phyloP scores from a whole-genome alignment of 2,888 invertebrate species.

The Nephrotoma guestfalica region DNA sequence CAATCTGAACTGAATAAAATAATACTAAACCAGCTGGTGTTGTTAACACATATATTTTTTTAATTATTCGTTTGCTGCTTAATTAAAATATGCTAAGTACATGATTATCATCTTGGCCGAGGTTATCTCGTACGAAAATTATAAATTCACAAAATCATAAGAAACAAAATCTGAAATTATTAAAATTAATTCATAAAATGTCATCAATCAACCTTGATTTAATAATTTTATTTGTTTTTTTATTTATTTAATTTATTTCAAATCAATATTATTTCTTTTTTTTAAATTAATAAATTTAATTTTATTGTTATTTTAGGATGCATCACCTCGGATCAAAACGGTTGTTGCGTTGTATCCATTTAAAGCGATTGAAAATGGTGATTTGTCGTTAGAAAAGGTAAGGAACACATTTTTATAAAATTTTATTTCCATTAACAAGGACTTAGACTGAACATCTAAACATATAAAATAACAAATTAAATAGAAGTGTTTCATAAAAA shows the following conservation, averaged over 20 bases:
- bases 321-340: constrained; percentile 49
- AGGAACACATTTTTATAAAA: constrained; percentile 10
- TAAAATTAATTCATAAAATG: background rate
- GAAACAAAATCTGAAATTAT: background rate
- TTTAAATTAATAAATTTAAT: constrained; percentile 1
- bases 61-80: background rate
- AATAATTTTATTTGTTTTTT: background rate
- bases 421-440: background rate
- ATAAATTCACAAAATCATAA: background rate
- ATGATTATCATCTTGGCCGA: background rate
- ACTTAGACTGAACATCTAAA: too few relatives aligned
- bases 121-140: background rate
- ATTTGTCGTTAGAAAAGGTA: constrained; percentile 77
- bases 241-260: background rate
- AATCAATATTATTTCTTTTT: background rate
- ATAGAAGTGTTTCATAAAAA: too few relatives aligned
- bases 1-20: background rate
- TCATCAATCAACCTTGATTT: background rate
- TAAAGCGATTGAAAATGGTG: constrained; percentile 78
- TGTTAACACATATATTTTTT: too few relatives aligned
- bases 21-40: too few relatives aligned
- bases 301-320: constrained; percentile 40
- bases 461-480: too few relatives aligned
- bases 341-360: constrained; percentile 84
- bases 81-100: background rate